These are phyloP conservation scores for Agapornis canus DNA, from an alignment of 2,797 vertebrate species.

Conservation along the genomic window DNA sequence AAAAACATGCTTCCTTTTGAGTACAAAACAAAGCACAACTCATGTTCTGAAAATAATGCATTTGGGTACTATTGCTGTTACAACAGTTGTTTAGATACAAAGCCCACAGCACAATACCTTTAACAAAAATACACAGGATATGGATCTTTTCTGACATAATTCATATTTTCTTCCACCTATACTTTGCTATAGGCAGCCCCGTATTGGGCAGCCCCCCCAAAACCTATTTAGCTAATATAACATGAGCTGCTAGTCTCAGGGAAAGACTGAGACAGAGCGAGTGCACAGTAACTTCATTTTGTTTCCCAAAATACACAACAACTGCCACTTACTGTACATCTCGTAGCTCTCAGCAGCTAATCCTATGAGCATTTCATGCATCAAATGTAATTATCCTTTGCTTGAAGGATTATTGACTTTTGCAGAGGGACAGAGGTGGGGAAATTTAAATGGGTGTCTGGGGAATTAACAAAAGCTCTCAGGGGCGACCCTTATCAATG, in stretches of 20 bases:
- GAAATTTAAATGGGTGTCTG: not conserved
- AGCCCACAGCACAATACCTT: not conserved
- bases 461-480: not conserved
- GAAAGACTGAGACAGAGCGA: fast-evolving
- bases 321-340: not conserved
- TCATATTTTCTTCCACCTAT: not conserved
- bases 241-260: not conserved
- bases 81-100: not conserved
- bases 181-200: not conserved
- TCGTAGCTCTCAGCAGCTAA: not conserved
- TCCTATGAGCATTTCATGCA: slow-evolving; percentile 4
- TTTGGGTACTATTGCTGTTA: not conserved
- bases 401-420: slow-evolving; percentile 41
- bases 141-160: not conserved
- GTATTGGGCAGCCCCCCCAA: not conserved
- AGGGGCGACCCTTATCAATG: not conserved
- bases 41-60: not conserved
- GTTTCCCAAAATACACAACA: not conserved
- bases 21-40: not conserved
- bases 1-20: not conserved
- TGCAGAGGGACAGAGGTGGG: not conserved
- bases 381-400: not conserved
- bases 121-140: not conserved
- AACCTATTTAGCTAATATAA: not conserved
- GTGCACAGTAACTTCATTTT: not conserved